Evolutionary conservation across 1,140 invertebrate genomes (phyloP).

Genomic region (Rhyacophila brunnea): DNA sequence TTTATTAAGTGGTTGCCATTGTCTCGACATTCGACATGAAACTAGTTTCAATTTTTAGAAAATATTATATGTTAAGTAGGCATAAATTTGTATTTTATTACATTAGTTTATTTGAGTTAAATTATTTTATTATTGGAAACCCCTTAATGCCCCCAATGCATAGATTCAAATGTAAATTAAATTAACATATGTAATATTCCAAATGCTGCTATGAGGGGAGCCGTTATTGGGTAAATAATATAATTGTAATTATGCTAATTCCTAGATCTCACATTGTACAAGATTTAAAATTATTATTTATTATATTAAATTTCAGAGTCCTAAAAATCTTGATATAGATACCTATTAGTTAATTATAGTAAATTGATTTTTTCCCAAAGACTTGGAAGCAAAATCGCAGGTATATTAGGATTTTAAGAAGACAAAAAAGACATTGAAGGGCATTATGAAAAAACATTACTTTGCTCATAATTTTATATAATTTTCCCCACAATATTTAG

Average conservation of each 20-base stretch:
- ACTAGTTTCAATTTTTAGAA: slow-evolving; percentile 28
- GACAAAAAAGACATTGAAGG: too few species aligned
- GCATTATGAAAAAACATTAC: too few species aligned
- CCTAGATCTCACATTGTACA: slow-evolving; percentile 11
- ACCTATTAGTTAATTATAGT: not conserved
- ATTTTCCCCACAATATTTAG: too few species aligned
- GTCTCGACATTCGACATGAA: slow-evolving; percentile 10
- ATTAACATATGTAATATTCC: not conserved
- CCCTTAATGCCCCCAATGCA: not conserved
- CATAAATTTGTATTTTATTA: slow-evolving; percentile 25
- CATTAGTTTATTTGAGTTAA: slow-evolving; percentile 27
- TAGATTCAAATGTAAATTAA: not conserved
- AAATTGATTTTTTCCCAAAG: not conserved
- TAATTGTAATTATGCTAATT: not conserved
- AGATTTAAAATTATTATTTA: slow-evolving; percentile 12
- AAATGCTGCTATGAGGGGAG: not conserved
- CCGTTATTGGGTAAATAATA: not conserved
- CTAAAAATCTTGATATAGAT: not conserved
- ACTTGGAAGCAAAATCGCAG: too few species aligned
- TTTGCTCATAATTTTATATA: too few species aligned
- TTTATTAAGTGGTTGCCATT: slow-evolving; percentile 1
- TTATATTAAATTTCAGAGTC: slow-evolving; percentile 9
- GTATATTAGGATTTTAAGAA: not conserved
- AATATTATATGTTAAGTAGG: slow-evolving; percentile 24
- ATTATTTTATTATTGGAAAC: slow-evolving; percentile 15